A percentile compares a stretch with the other conserved stretches of the same genome.
phyloP scores from a whole-genome alignment of 1,140 invertebrate genomes.

The Cepaea nemoralis region DNA sequence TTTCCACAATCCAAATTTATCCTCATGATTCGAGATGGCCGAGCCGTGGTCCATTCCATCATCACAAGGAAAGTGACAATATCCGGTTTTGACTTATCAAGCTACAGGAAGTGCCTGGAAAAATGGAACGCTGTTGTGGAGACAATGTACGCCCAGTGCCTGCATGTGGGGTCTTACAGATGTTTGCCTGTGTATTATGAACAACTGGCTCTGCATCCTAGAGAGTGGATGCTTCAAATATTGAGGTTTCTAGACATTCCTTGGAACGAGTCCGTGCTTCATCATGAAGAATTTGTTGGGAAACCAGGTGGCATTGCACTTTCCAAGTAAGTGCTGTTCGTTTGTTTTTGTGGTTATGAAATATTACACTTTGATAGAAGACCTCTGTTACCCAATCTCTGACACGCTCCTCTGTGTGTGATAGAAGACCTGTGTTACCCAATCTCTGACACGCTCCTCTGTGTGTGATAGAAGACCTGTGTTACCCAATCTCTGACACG shows the following conservation, averaged over 20 bases:
- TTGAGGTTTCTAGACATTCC: slow-evolving; percentile 91
- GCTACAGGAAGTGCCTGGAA: slow-evolving; percentile 91
- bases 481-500: too few relatives aligned
- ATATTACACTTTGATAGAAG: background rate
- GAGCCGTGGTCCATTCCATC: slow-evolving; percentile 97
- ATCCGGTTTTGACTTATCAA: slow-evolving; percentile 94
- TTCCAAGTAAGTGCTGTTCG: slow-evolving; percentile 81
- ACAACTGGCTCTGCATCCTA: slow-evolving; percentile 94
- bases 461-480: too few relatives aligned
- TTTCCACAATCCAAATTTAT: slow-evolving; percentile 91
- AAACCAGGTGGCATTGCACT: slow-evolving; percentile 90
- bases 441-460: too few relatives aligned
- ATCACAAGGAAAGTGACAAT: slow-evolving; percentile 98
- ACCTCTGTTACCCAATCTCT: background rate
- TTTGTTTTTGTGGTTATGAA: slow-evolving; percentile 9
- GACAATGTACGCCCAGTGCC: slow-evolving; percentile 94
- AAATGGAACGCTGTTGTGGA: slow-evolving; percentile 97
- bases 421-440: background rate
- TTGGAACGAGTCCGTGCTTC: slow-evolving; percentile 95
- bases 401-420: background rate
- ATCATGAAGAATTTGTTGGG: slow-evolving; percentile 97
- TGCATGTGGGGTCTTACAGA: slow-evolving; percentile 81
- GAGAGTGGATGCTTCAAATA: slow-evolving; percentile 89
- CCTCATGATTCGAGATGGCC: slow-evolving; percentile 97
- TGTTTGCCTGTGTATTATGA: slow-evolving; percentile 97